Evolutionary conservation across 1,140 invertebrate genomes (phyloP).

Genomic region (Leucophenga varia): DNA sequence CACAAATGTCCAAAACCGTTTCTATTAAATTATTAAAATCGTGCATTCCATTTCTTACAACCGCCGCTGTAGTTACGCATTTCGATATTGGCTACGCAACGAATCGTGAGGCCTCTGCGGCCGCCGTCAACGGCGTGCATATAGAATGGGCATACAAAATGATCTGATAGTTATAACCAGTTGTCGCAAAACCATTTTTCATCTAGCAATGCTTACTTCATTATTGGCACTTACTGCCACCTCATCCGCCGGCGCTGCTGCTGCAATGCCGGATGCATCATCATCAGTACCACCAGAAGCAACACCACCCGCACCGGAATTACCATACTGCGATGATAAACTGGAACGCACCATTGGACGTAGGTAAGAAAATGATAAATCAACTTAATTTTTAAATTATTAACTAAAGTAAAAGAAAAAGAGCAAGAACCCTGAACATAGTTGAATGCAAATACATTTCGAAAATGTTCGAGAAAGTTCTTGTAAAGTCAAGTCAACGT

Average conservation of each 20-base stretch:
- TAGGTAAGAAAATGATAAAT: conserved; percentile 41
- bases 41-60: too few species aligned
- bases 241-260: conserved; percentile 23
- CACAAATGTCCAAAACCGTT: too few species aligned
- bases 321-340: conserved; percentile 39
- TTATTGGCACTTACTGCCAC: too few species aligned
- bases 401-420: not conserved
- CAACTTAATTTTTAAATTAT: not conserved
- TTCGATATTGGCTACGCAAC: too few species aligned
- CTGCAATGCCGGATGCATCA: conserved; percentile 11
- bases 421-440: not conserved
- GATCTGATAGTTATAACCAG: conserved; percentile 31
- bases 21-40: too few species aligned
- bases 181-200: conserved; percentile 31
- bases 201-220: conserved; percentile 37
- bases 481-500: conserved; percentile 10
- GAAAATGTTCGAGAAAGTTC: conserved; percentile 3
- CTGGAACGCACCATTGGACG: conserved; percentile 41
- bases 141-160: conserved; percentile 46
- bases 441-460: not conserved
- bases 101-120: conserved; percentile 15
- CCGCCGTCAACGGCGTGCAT: conserved; percentile 22
- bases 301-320: conserved; percentile 14
- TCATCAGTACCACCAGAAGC: conserved; percentile 3
- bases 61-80: too few species aligned